Evolutionary conservation across 2,113 vertebrate species (phyloP), one percentile per base, ranked within the genome.

Genomic region (Takifugu flavidus): DNA sequence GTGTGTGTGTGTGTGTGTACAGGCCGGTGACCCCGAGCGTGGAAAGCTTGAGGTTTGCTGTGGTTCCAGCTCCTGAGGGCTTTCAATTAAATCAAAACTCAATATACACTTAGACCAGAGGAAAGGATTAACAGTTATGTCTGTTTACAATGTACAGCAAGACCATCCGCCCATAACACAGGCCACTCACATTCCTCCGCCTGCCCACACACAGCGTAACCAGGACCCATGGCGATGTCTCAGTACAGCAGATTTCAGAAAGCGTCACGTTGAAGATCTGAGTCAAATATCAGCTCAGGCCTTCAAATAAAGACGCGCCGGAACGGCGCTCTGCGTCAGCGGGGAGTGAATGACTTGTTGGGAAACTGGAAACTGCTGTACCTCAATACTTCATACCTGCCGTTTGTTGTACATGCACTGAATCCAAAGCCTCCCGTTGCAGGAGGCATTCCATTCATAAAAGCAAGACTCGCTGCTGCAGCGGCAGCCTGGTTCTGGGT

Each of bases 101-200:
- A 88, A 84, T 66, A 81, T 67, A 80, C 69, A 78, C n/a, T 62
- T 62, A 63, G 59, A 80, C 62, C 50, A 67, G 13, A 61, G 70
- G 51, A 66, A 76, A 70, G 69, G 73, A 80, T 85, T 66, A 80
- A 85, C 78, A 84, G 73, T 85, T 67, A 81, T 59, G 64, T 55
- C 65, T 87, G 87, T 89, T 89, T 86, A 84, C 77, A 85, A 82
- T 74, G 56, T 75, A 86, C 70, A 69, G 77, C 65, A 71, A 70
- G 65, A 79, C 74, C 59, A 73, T 85, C 77, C 79, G 76, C 54
- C 74, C 71, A 45, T 68, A 84, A 77, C 71, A 69, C 61, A 68
- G 54, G 53, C 68, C 65, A 50, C 69, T 74, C 57, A 74, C 83
- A 85, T 80, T 87, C 79, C 78, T 76, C 52, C 50, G 62, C 57